Percentiles rank a stretch among this genome's conserved stretches.
Conservation (phyloP, 1,140 invertebrate species). For the Probaryconus sp. region DNA sequence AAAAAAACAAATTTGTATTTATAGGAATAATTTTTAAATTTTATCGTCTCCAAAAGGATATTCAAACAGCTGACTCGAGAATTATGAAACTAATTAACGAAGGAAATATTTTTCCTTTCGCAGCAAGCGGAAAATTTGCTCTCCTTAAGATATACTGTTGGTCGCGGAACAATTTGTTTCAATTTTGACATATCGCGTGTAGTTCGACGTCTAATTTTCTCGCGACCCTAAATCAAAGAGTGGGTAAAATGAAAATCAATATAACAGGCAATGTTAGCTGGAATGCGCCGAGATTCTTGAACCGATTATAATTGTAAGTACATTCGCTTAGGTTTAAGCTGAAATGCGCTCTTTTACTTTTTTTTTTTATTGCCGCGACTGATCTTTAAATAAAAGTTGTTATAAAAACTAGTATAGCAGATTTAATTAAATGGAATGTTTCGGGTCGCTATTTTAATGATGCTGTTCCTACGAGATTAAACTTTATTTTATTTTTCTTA, state of each 20-base stretch:
- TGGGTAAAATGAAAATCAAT: conserved; percentile 41
- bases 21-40: no score
- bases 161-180: conserved; percentile 40
- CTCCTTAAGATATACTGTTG: conserved; percentile 5
- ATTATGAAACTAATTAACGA: conserved; percentile 49
- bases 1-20: no score
- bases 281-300: neutral
- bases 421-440: no score
- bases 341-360: no score
- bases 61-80: neutral
- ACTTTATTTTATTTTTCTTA: no score
- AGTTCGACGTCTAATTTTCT: conserved; percentile 50
- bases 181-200: conserved; percentile 46
- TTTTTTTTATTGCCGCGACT: no score
- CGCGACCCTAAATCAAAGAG: conserved; percentile 40
- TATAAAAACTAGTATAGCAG: no score
- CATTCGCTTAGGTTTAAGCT: no score
- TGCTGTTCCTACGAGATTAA: no score
- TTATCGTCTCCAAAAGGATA: no score
- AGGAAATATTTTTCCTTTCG: conserved; percentile 15
- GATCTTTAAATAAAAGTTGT: no score
- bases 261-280: conserved; percentile 5
- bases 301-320: conserved; percentile 12
- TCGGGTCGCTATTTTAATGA: no score
- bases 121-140: conserved; percentile 8